Evolutionary conservation across 2,113 vertebrate genomes (phyloP), one percentile per base, ranked within the genome.

Genomic region (Todiramphus chloris): DNA sequence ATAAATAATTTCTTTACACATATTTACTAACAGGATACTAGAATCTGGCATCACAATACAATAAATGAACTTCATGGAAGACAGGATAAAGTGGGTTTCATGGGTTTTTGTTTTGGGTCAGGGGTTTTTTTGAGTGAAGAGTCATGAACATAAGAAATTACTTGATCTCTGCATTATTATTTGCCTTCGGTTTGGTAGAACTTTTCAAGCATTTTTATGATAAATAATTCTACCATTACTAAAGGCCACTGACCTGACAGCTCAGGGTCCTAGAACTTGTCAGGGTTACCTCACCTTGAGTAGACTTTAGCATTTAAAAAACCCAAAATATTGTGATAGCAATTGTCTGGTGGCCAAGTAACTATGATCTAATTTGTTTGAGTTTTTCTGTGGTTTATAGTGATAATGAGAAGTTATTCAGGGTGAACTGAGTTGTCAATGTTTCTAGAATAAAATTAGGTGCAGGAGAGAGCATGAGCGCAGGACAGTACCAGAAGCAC

Each of bases 381-480:
- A 48, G 33, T 13, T 43, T 81, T 53, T 19, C 2, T 89, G 39
- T 23, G 2, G 23, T 55, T 66, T 66, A 20, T 23, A 68, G 37
- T 33, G 62, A 78, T 43, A 58, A 75, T 0, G 1, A 76, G 23
- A 50, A 88, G n/a, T 69, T 41, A 51, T 31, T 55, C 28, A 19
- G 43, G 18, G 39, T 35, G 18, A 39, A 69, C 3, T 7, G 56
- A 53, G 39, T 10, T 79, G 37, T 25, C 48, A 68, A 3, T 6
- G 8, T 18, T 66, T 78, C 60, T 30, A 44, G 58, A 79, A 55
- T 39, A 35, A 79, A 62, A 69, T 11, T 3, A 78, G 39, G 9
- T 33, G 43, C 2, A 5, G 46, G 78, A 67, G 23, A 72, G 5
- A 66, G 14, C 23, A 20, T 0, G 0, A 0, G 0, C 16, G 25